These are phyloP conservation scores for Gryon sp. DNA, from an alignment of 1,140 invertebrate genomes.

Conservation along the genomic window DNA sequence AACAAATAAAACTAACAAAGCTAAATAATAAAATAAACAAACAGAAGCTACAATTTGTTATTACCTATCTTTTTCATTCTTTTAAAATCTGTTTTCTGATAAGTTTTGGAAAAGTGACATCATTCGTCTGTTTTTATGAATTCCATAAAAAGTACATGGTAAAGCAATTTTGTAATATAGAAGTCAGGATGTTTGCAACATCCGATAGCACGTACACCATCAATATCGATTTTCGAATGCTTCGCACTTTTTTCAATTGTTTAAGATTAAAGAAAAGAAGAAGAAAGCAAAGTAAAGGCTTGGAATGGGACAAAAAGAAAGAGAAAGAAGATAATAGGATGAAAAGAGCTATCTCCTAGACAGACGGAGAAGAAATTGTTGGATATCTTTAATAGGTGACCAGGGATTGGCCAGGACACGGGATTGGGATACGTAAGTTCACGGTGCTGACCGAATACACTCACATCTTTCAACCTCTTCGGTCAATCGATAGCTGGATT, in stretches of 20 bases:
- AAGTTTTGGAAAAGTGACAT: too few species aligned
- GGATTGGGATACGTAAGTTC: constrained; percentile 63
- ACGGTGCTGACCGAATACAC: constrained; percentile 49
- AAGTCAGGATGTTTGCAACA: constrained; percentile 19
- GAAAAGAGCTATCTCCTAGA: constrained; percentile 4
- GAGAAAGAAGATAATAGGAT: constrained; percentile 22
- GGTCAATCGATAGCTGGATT: constrained; percentile 54
- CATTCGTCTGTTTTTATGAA: constrained; percentile 3
- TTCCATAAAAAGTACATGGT: constrained; percentile 19
- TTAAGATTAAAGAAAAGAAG: constrained; percentile 41
- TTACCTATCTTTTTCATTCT: too few species aligned
- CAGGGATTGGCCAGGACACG: constrained; percentile 48
- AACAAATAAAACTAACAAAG: too few species aligned
- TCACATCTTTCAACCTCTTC: constrained; percentile 42
- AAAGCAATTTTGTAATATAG: constrained; percentile 17
- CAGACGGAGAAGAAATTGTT: constrained; percentile 57
- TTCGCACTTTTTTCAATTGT: constrained; percentile 53
- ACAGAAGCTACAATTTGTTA: too few species aligned
- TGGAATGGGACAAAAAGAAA: constrained; percentile 8
- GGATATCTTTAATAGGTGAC: constrained; percentile 70
- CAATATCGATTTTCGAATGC: constrained; percentile 44
- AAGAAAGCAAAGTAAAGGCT: too few species aligned
- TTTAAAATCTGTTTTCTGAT: too few species aligned
- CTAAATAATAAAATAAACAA: too few species aligned
- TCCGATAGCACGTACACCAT: constrained; percentile 9